Evolutionary conservation across 2,888 invertebrate species (phyloP).

Genomic region (Drosophila macrospina): DNA sequence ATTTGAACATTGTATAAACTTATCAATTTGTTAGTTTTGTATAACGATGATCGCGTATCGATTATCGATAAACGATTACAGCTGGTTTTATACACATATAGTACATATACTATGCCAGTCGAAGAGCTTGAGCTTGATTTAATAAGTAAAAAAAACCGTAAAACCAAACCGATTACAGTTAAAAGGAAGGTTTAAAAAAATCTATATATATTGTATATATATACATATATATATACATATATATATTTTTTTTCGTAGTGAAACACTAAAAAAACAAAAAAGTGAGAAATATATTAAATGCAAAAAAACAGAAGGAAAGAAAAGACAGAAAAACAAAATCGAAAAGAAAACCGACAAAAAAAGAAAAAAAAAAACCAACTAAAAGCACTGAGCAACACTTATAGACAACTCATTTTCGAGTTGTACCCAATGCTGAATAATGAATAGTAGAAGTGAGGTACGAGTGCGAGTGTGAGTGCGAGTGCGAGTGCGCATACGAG

Average conservation of each 20-base stretch:
- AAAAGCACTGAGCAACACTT: constrained; percentile 64
- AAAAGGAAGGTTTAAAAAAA: constrained; percentile 60
- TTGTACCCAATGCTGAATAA: constrained; percentile 68
- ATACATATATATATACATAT: constrained; percentile 26
- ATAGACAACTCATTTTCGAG: constrained; percentile 74
- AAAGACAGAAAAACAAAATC: neutral
- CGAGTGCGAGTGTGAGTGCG: constrained; percentile 17
- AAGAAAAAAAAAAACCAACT: constrained; percentile 47
- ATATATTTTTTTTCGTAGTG: constrained; percentile 52
- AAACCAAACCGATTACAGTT: constrained; percentile 13
- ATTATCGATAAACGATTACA: constrained; percentile 5
- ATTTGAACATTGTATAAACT: constrained; percentile 22
- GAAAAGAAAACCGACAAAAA: constrained; percentile 34
- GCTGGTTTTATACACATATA: constrained; percentile 22
- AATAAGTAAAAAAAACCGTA: constrained; percentile 4
- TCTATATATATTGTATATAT: constrained; percentile 28
- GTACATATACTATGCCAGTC: constrained; percentile 23
- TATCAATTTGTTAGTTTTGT: constrained; percentile 32
- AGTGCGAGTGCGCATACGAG: constrained; percentile 11
- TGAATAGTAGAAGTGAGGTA: constrained; percentile 49
- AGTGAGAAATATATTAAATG: neutral
- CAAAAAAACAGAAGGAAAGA: too few species aligned
- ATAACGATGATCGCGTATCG: constrained; percentile 10
- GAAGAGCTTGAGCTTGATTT: constrained; percentile 59
- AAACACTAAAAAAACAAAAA: constrained; percentile 1